phyloP scores from a whole-genome alignment of 30 jellyfish, hydroid and myxozoan species.

The Hydra vulgaris region DNA sequence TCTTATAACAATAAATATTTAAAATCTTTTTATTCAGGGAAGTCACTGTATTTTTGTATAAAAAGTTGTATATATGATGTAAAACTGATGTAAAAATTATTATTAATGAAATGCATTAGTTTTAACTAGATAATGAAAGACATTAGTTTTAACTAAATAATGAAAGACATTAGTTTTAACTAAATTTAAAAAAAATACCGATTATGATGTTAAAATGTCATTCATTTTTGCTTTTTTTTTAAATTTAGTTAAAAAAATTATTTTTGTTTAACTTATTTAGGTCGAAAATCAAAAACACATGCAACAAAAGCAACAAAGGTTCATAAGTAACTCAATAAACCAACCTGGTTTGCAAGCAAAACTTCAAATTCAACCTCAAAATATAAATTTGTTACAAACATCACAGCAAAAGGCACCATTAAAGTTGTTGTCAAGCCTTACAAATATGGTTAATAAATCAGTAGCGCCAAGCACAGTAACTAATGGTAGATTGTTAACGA shows the following conservation, averaged over 20 bases:
- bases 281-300: background rate
- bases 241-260: background rate
- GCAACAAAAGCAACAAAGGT: background rate
- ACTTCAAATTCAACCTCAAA: slow-evolving; percentile 7
- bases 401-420: slow-evolving; percentile 5
- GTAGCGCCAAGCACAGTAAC: background rate
- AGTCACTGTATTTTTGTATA: too few relatives aligned
- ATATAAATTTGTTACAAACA: background rate
- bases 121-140: too few relatives aligned
- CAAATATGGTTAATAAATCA: slow-evolving; percentile 19
- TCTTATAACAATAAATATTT: too few relatives aligned
- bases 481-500: background rate
- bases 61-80: too few relatives aligned
- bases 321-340: background rate
- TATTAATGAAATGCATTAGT: too few relatives aligned
- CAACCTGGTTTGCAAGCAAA: background rate
- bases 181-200: too few relatives aligned
- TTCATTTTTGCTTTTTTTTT: too few relatives aligned
- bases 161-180: too few relatives aligned
- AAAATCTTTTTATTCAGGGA: too few relatives aligned
- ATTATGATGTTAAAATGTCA: too few relatives aligned
- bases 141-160: too few relatives aligned
- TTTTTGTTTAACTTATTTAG: background rate
- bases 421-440: slow-evolving; percentile 20
- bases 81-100: too few relatives aligned